Evolutionary conservation across 2,888 invertebrate species (phyloP).

Genomic region (Smittia sp.): DNA sequence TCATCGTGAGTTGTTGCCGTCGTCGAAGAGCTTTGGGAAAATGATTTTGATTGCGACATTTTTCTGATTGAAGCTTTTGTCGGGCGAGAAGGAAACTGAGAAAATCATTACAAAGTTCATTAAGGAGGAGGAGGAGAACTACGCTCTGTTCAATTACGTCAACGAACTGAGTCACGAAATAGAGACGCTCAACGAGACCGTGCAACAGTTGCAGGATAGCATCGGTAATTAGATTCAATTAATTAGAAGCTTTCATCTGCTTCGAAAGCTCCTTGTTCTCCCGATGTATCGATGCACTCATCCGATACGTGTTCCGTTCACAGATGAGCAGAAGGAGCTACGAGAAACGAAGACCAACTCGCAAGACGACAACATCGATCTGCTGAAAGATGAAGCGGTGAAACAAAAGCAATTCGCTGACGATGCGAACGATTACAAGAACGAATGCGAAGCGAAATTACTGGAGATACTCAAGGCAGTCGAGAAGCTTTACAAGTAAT

Average conservation of each 20-base stretch:
- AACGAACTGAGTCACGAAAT: constrained; percentile 84
- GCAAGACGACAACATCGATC: constrained; percentile 36
- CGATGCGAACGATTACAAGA: constrained; percentile 47
- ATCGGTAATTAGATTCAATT: constrained; percentile 57
- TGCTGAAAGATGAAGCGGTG: constrained; percentile 9
- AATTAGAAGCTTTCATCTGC: constrained; percentile 13
- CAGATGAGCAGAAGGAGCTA: constrained; percentile 34
- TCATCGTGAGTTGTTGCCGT: constrained; percentile 57
- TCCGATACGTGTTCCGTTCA: neutral
- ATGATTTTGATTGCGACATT: too few relatives aligned
- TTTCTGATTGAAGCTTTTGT: constrained; percentile 54
- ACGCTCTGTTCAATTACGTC: constrained; percentile 86
- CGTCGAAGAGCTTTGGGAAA: too few relatives aligned
- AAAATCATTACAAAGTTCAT: constrained; percentile 71
- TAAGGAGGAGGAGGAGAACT: constrained; percentile 87
- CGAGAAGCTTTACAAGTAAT: constrained; percentile 39
- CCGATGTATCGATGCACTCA: neutral
- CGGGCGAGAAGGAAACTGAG: constrained; percentile 65
- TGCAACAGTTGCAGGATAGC: constrained; percentile 61
- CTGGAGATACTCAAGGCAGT: constrained; percentile 33
- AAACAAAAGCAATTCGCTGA: constrained; percentile 36
- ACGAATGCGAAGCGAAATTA: constrained; percentile 48
- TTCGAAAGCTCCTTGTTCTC: neutral
- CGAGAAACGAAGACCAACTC: constrained; percentile 32
- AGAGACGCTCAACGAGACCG: constrained; percentile 68